phyloP scores from a whole-genome alignment of 2,113 vertebrate species.

The Nycticorax nycticorax region DNA sequence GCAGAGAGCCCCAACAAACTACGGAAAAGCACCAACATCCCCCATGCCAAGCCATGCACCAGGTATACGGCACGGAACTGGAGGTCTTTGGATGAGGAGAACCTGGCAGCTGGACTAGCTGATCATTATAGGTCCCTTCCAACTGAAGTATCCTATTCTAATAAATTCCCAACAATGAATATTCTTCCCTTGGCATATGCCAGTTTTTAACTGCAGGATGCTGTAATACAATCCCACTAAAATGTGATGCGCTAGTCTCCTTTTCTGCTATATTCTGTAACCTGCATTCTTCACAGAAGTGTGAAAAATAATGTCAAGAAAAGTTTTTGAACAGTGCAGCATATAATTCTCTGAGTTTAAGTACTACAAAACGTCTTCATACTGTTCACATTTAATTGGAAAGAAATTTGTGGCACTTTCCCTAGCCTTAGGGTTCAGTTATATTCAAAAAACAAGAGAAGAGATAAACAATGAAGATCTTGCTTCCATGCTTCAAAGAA shows the following conservation, averaged over 20 bases:
- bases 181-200: background rate
- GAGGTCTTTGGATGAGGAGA: background rate
- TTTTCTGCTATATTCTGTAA: background rate
- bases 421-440: background rate
- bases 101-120: background rate
- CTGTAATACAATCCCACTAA: background rate
- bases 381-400: constrained; percentile 8
- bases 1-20: background rate
- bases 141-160: background rate
- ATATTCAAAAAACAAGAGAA: background rate
- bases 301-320: background rate
- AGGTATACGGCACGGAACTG: background rate
- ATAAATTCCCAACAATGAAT: background rate
- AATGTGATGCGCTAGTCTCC: background rate
- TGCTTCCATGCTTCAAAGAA: background rate
- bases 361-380: background rate
- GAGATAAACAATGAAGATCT: background rate
- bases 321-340: background rate
- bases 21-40: background rate
- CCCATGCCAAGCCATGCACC: background rate
- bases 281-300: background rate
- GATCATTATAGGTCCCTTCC: background rate
- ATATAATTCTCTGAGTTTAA: background rate
- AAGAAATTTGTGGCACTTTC: background rate
- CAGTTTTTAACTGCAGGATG: background rate